Evolutionary conservation across 2,797 vertebrate species (phyloP).

Genomic region (Octomys mimax): DNA sequence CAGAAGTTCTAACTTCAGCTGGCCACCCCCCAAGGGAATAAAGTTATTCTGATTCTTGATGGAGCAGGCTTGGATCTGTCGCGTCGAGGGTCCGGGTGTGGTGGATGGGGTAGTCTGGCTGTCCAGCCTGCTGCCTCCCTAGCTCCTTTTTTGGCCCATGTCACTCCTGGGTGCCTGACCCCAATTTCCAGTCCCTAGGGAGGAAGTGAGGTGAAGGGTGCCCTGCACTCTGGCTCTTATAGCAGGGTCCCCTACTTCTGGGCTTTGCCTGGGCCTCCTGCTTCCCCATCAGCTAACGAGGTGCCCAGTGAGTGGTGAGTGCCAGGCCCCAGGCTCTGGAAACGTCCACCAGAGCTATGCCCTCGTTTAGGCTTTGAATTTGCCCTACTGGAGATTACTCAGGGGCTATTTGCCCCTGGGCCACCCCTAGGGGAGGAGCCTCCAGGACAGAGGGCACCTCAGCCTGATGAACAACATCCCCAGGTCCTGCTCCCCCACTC

Average conservation of each 20-base stretch:
- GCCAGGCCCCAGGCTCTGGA: not conserved
- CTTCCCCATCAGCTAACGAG: not conserved
- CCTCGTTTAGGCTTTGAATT: not conserved
- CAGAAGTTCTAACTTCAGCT: slow-evolving; percentile 93
- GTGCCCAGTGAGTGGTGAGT: not conserved
- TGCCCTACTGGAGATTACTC: not conserved
- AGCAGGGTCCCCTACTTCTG: not conserved
- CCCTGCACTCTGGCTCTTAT: not conserved
- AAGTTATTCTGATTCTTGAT: slow-evolving; percentile 52
- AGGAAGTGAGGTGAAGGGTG: slow-evolving; percentile 50
- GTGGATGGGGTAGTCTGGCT: not conserved
- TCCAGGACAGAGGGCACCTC: not conserved
- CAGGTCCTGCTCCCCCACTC: too few species aligned
- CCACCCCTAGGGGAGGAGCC: not conserved
- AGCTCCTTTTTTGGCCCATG: not conserved
- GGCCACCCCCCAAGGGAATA: slow-evolving; percentile 37
- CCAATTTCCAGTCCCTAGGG: not conserved
- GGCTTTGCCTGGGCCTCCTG: not conserved
- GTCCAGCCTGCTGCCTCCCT: not conserved
- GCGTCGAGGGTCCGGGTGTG: not conserved
- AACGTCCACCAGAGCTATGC: not conserved
- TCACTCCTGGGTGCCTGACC: not conserved
- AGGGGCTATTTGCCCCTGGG: not conserved
- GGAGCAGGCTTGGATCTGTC: not conserved
- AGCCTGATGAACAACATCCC: not conserved